Conservation (phyloP, 2,888 invertebrate species). For the Abrostola triplasia region DNA sequence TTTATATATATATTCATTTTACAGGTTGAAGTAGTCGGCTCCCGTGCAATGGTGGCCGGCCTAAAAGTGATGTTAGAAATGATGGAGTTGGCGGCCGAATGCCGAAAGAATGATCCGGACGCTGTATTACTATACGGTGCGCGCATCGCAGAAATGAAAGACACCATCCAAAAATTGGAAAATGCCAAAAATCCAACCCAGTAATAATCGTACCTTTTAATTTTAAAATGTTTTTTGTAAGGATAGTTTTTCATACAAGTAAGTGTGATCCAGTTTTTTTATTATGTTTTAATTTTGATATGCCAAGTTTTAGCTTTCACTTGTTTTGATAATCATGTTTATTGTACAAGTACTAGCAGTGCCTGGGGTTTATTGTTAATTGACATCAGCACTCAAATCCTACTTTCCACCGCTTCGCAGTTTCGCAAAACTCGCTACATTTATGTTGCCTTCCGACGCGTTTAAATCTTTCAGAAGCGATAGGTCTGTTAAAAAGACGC, state of each 20-base stretch:
- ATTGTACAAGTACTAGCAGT: constrained; percentile 35
- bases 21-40: constrained; percentile 39
- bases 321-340: constrained; percentile 42
- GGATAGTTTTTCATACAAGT: constrained; percentile 15
- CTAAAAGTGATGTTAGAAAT: constrained; percentile 40
- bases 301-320: constrained; percentile 27
- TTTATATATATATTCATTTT: not conserved
- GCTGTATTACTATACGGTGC: constrained; percentile 10
- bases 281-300: constrained; percentile 42
- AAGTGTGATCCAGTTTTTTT: constrained; percentile 26
- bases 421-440: no score
- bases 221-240: constrained; percentile 12
- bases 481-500: no score
- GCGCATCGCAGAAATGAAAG: constrained; percentile 25
- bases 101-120: constrained; percentile 31
- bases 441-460: no score
- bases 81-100: constrained; percentile 45
- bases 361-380: constrained; percentile 1
- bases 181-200: constrained; percentile 19
- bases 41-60: constrained; percentile 31
- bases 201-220: constrained; percentile 33
- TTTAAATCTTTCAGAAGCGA: no score
- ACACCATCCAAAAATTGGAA: constrained; percentile 33
- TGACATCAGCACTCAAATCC: no score
- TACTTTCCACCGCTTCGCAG: no score